Evolutionary conservation across 2,113 vertebrate genomes (phyloP).

Genomic region (Peucedramus taeniatus): DNA sequence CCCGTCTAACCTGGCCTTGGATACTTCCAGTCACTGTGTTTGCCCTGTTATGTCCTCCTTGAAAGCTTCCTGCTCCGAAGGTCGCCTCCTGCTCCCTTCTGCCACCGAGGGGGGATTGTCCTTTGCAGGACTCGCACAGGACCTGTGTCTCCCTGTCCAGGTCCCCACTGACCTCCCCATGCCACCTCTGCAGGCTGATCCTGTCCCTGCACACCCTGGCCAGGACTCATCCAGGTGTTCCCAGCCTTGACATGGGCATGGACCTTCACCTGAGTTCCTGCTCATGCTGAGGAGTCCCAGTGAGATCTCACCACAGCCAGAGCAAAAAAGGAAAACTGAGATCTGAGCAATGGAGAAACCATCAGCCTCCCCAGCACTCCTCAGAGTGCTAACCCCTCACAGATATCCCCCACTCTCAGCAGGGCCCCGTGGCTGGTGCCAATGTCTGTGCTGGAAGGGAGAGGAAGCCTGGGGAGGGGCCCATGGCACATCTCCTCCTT

Average conservation of each 20-base stretch:
- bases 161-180: not conserved
- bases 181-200: not conserved
- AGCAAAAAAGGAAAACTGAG: not conserved
- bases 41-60: not conserved
- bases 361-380: not conserved
- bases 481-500: not conserved
- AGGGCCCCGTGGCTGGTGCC: not conserved
- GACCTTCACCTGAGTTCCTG: not conserved
- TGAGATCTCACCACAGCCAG: not conserved
- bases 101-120: rapidly evolving
- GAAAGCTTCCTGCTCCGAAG: not conserved
- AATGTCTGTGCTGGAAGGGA: not conserved
- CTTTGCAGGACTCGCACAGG: not conserved
- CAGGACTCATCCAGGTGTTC: not conserved
- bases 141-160: not conserved
- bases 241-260: not conserved
- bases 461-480: not conserved
- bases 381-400: not conserved
- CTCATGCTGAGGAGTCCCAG: not conserved
- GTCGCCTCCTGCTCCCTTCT: not conserved
- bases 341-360: not conserved
- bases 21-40: not conserved
- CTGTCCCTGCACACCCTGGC: not conserved
- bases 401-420: not conserved
- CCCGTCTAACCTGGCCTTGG: rapidly evolving